Evolutionary conservation across 2,113 vertebrate species (phyloP).

Genomic region (Tylochromis polylepis): DNA sequence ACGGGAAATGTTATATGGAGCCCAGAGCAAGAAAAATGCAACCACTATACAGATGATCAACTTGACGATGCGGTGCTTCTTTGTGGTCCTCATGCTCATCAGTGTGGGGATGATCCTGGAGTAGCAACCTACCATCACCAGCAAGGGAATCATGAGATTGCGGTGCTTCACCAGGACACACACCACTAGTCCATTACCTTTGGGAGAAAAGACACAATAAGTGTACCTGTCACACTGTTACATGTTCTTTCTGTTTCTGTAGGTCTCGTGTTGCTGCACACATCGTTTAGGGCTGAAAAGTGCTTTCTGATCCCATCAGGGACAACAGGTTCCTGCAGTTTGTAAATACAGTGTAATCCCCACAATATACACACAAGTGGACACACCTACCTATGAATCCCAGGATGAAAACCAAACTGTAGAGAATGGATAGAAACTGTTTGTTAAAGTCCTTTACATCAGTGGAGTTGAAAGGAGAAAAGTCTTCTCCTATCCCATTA

Average conservation of each 20-base stretch:
- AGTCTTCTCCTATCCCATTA: neutral
- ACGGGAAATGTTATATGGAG: slow-evolving; percentile 73
- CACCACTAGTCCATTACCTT: too few species aligned
- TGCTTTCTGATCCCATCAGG: slow-evolving; percentile 43
- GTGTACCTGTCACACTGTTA: too few species aligned
- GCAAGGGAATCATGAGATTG: too few species aligned
- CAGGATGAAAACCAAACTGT: slow-evolving; percentile 74
- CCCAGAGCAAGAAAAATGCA: slow-evolving; percentile 83
- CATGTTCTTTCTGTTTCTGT: too few species aligned
- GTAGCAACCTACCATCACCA: too few species aligned
- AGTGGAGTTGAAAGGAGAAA: neutral
- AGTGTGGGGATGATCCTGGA: too few species aligned
- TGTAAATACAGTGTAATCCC: neutral
- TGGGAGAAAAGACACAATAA: too few species aligned
- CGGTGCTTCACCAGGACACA: too few species aligned
- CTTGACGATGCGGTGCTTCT: too few species aligned
- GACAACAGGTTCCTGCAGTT: neutral
- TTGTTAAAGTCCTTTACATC: slow-evolving; percentile 28
- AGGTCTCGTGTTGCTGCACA: too few species aligned
- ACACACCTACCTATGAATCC: slow-evolving; percentile 55
- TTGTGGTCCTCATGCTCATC: too few species aligned
- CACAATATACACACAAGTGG: neutral
- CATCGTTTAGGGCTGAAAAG: neutral
- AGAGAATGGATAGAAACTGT: slow-evolving; percentile 71
- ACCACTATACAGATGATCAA: too few species aligned